A percentile compares a stretch with the other conserved stretches of the same genome.
phyloP scores from a whole-genome alignment of 2,113 vertebrate species.

The Zosterops borbonicus region DNA sequence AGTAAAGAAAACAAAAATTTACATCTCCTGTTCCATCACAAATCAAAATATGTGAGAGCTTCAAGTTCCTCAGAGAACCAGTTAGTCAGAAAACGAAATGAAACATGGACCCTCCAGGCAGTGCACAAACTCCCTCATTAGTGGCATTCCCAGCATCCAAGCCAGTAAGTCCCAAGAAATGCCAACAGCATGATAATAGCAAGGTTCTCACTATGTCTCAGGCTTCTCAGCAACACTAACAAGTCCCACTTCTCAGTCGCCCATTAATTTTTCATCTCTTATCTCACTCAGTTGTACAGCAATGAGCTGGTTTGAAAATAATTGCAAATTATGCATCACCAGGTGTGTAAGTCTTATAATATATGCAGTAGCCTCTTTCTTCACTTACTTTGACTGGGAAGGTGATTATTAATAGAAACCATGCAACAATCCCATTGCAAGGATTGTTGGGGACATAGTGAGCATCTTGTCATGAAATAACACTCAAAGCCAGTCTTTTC shows the following conservation, averaged over 20 bases:
- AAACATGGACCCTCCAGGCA: neutral
- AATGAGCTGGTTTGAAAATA: neutral
- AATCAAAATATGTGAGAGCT: neutral
- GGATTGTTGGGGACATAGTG: accelerated
- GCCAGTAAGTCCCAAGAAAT: neutral
- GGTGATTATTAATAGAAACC: neutral
- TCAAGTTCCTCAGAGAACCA: neutral
- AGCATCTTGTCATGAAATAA: neutral
- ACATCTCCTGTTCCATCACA: neutral
- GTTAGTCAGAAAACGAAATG: neutral
- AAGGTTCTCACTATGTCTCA: neutral
- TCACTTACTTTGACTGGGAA: neutral
- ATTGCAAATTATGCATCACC: neutral
- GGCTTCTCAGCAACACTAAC: neutral
- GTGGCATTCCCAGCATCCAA: neutral
- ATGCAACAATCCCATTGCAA: neutral
- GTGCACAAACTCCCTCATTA: neutral
- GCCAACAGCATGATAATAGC: neutral
- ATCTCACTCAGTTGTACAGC: neutral
- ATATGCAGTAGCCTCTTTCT: neutral
- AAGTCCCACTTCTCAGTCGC: neutral
- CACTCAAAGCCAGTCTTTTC: neutral
- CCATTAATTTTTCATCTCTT: neutral
- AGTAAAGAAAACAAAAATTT: neutral
- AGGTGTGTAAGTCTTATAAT: neutral